A percentile compares a stretch with the other conserved stretches of the same genome.
phyloP scores from a whole-genome alignment of 2,113 vertebrate species.

The Chaenocephalus aceratus region DNA sequence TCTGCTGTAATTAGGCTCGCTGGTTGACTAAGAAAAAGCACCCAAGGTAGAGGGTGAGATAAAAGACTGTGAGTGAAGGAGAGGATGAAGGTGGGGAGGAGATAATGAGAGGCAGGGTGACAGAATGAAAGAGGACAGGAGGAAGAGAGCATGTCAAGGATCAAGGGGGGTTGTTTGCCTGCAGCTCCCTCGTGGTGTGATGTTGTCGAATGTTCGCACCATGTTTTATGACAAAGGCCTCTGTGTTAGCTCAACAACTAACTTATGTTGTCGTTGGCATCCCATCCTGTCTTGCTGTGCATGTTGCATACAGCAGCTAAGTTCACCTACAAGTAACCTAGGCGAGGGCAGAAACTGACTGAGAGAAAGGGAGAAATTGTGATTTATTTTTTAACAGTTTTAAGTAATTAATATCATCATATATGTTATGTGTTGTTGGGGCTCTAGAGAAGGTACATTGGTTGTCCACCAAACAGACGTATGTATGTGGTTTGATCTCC shows the following conservation, averaged over 20 bases:
- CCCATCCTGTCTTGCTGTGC: slow-evolving; percentile 25
- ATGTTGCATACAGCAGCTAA: slow-evolving; percentile 25
- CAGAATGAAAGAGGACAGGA: slow-evolving; percentile 68
- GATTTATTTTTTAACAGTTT: background rate
- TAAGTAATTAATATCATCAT: too few species aligned
- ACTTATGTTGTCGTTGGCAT: slow-evolving; percentile 19
- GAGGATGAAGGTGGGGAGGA: slow-evolving; percentile 57
- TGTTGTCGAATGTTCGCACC: slow-evolving; percentile 61
- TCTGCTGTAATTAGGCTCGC: slow-evolving; percentile 71
- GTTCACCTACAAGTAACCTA: slow-evolving; percentile 10
- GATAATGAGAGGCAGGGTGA: slow-evolving; percentile 75
- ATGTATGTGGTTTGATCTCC: too few species aligned
- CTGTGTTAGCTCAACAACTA: slow-evolving; percentile 32
- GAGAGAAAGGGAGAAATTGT: background rate
- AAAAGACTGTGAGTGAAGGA: slow-evolving; percentile 52
- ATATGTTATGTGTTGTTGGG: too few species aligned
- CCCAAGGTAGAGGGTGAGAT: slow-evolving; percentile 48
- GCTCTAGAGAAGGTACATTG: too few species aligned
- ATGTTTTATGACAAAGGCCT: slow-evolving; percentile 57
- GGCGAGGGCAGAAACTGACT: slow-evolving; percentile 1
- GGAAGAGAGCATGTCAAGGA: slow-evolving; percentile 69
- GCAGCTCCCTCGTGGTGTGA: slow-evolving; percentile 62
- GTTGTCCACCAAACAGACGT: too few species aligned
- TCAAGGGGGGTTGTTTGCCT: slow-evolving; percentile 64
- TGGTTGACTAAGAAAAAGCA: slow-evolving; percentile 53